Evolutionary conservation across 2,888 invertebrate genomes (phyloP), one percentile per base, ranked within the genome.

Genomic region (Harpalus rubripes): DNA sequence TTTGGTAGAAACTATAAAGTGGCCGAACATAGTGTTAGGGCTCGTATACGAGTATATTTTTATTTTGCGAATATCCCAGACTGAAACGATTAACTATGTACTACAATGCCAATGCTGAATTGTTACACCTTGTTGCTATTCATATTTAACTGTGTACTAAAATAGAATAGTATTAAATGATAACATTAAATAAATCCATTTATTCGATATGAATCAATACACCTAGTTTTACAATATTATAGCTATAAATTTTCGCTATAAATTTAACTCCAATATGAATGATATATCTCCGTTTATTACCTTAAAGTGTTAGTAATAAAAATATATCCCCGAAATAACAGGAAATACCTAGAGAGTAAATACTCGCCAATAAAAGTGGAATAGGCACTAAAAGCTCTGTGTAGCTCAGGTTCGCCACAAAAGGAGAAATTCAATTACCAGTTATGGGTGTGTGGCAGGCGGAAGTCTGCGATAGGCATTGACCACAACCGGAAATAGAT

Each of bases 371-470:
- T 68, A 68, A 68, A 68, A 68, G 32, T 39, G 68, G 32, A 68
- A 68, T 68, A 68, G 68, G 68, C 68, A 68, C 32, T 68, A 68
- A 68, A 68, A 68, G 68, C 63, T 22, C 63, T 12, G 18, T 68
- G 22, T 22, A 63, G 63, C 63, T 22, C 63, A 63, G 63, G 32
- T 68, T 63, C 32, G 7, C 39, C 68, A 68, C 68, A 68, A 68
- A 68, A 68, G 32, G 39, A 68, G 68, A 68, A 68, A 68, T 68
- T 68, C 68, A 68, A 68, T 68, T 68, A 68, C 68, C 68, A 68
- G 68, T 68, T 68, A 68, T 68, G 68, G 68, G 68, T 68, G 39
- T 15, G 32, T 39, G 68, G 68, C 68, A 39, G n/a, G 39, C 39
- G 68, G 68, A 63, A 10, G 5, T 12, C 63, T 10, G 26, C 63